Conservation (phyloP, 2,797 vertebrate species). For the Tadarida brasiliensis region DNA sequence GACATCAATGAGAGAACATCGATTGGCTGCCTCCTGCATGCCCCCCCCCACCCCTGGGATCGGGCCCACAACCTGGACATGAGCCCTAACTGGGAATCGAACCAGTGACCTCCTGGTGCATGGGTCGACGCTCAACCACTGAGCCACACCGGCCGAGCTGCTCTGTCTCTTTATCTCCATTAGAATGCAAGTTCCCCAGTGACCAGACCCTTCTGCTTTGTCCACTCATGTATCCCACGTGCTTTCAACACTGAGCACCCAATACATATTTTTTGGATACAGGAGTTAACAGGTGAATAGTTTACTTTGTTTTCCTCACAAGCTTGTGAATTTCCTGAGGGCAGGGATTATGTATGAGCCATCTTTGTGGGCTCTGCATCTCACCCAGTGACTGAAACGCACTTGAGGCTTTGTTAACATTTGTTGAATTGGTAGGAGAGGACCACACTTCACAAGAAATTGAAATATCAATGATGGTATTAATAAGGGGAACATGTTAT, state of each 20-base stretch:
- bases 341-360: neutral
- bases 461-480: neutral
- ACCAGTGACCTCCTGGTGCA: no score
- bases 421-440: neutral
- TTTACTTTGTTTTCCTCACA: neutral
- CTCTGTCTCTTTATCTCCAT: neutral
- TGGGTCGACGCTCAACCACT: no score
- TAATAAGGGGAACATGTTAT: neutral
- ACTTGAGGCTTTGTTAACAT: accelerated
- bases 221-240: neutral
- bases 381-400: neutral
- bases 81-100: no score
- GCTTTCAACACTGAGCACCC: neutral
- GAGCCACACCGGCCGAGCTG: no score
- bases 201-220: neutral
- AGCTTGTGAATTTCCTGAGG: neutral
- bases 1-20: no score
- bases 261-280: neutral
- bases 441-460: neutral
- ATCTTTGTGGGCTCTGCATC: neutral
- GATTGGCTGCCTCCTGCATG: no score
- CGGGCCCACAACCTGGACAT: no score
- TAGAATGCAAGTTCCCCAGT: neutral
- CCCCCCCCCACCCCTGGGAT: no score
- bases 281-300: no score